Evolutionary conservation across 2,797 vertebrate species (phyloP).

Genomic region (Tauraco hartlaubi): DNA sequence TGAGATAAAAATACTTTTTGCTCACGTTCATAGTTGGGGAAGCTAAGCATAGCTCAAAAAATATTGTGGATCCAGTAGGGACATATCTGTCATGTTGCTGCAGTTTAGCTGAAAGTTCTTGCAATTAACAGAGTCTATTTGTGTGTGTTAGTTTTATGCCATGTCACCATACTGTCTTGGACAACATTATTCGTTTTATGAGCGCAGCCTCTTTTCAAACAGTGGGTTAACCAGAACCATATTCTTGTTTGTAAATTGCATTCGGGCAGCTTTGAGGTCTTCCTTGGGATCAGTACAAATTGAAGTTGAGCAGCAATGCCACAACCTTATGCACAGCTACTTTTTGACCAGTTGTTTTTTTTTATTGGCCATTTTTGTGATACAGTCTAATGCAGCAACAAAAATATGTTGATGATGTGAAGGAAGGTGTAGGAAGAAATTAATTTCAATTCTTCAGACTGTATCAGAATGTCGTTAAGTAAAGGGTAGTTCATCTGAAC

Average conservation of each 20-base stretch:
- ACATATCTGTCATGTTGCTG: background rate
- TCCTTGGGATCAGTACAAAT: background rate
- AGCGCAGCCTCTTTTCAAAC: background rate
- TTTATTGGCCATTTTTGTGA: background rate
- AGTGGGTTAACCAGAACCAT: rapidly evolving
- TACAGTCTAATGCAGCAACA: background rate
- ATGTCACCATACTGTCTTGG: background rate
- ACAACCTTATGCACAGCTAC: background rate
- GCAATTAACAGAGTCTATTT: background rate
- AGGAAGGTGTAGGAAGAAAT: background rate
- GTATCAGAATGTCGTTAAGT: background rate
- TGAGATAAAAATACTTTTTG: background rate
- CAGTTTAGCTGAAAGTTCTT: background rate
- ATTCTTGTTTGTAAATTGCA: background rate
- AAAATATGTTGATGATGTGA: background rate
- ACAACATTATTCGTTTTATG: background rate
- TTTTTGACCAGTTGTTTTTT: background rate
- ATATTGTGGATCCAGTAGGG: background rate
- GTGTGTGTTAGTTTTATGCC: background rate
- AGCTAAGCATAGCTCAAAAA: background rate
- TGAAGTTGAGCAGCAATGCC: background rate
- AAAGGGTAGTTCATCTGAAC: background rate
- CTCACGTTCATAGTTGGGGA: rapidly evolving
- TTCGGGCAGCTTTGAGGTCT: background rate
- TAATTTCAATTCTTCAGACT: background rate